Base-by-base conservation (phyloP, 1,140 invertebrate genomes). In the Drosophila nigrodunni region DNA sequence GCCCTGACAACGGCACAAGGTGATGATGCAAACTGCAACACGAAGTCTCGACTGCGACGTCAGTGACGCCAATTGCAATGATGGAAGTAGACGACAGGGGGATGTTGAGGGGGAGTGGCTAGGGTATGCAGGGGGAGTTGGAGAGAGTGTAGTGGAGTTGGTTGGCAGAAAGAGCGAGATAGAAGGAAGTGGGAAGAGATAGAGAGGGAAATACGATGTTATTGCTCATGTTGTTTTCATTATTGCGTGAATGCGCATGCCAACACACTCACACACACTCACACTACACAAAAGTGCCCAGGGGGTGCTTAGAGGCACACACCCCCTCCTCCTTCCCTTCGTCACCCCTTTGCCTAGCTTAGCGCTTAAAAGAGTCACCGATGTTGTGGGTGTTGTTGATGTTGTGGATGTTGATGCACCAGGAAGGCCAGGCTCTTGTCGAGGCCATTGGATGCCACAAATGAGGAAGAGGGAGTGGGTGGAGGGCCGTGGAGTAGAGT, bases 1-100 rank as follows among this genome's bases (percentile, higher is more conserved):
- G 89, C 88, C 89, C 89, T 91, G 89, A 91, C 89, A 89, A 91
- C 78, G 74, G 77, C 89, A 91, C 89, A 91, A 91, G 89, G 86
- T 90, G 86, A 90, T 90, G 86, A 79, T 88, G 83, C 80, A 90
- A 90, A 86, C 81, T 81, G 81, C 86, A 87, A 68, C 47, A 62
- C 68, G 60, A 37, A 69, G 49, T 49, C 25, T 30, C 73, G 50
- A 43, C 60, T 57, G 55, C 67, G 69, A 80, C 81, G 77, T 69
- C 77, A 80, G 81, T 89, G 77, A 88, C 85, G 80, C 78, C 85
- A 89, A 88, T 83, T 80, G 85, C 68, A 69, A 77, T 78, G 69
- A 79, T 34, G 21, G 18, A 21, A 7, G 47, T 18, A 7, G 21
- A 39, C 18, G 10, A 18, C 30, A 8, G 2, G 4, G 52, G 9